phyloP scores from a whole-genome alignment of 53 echinoderm and acorn worm genomes.

The Echinarachnius parma region DNA sequence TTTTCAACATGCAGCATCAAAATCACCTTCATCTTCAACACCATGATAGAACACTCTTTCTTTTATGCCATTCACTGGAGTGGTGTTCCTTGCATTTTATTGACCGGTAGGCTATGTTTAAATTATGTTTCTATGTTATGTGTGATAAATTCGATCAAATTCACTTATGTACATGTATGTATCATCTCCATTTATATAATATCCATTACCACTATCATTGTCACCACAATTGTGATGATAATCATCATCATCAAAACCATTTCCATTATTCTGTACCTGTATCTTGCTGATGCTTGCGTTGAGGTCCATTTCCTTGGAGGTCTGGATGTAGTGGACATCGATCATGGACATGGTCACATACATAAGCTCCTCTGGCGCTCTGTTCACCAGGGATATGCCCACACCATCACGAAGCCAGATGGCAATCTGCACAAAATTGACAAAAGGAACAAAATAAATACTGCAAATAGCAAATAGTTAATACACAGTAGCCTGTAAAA shows the following conservation, averaged over 20 bases:
- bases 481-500: too few relatives aligned
- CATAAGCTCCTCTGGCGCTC: slow-evolving; percentile 68
- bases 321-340: slow-evolving; percentile 81
- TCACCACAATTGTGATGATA: neutral
- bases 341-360: slow-evolving; percentile 74
- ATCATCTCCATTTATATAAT: neutral
- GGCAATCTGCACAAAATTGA: slow-evolving; percentile 55
- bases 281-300: slow-evolving; percentile 81
- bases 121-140: too few relatives aligned
- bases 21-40: neutral
- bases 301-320: slow-evolving; percentile 62
- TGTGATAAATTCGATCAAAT: neutral
- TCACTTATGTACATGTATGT: neutral
- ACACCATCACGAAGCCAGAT: slow-evolving; percentile 75
- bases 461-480: too few relatives aligned
- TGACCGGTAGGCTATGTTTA: too few relatives aligned
- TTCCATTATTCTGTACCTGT: slow-evolving; percentile 56
- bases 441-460: too few relatives aligned
- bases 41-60: too few relatives aligned
- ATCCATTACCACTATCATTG: neutral
- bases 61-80: too few relatives aligned
- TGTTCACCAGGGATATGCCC: slow-evolving; percentile 79
- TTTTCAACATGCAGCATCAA: neutral
- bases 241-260: neutral
- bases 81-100: too few relatives aligned